phyloP scores from a whole-genome alignment of 1,140 invertebrate species.

The Drosophila ohnishii region DNA sequence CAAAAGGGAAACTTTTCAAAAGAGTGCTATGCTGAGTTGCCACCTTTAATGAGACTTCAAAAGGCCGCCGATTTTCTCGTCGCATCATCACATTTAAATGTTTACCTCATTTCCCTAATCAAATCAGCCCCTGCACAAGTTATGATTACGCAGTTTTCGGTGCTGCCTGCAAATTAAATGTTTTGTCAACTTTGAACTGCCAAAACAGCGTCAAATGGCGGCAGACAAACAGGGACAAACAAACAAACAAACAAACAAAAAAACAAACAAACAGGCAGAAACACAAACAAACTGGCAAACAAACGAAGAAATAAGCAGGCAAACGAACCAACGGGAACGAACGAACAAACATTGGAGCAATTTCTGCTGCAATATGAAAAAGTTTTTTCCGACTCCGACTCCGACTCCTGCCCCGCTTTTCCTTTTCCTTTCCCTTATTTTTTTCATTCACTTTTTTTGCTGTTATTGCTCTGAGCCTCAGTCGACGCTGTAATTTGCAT shows the following conservation, averaged over 20 bases:
- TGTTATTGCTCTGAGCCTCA: conserved; percentile 32
- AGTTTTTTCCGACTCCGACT: conserved; percentile 40
- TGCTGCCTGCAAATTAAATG: conserved; percentile 65
- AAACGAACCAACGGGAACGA: conserved; percentile 45
- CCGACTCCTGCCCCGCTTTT: conserved; percentile 7
- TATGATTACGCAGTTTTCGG: conserved; percentile 65
- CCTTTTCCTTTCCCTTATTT: conserved; percentile 1
- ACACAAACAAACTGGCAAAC: conserved; percentile 32
- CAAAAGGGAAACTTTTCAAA: neutral
- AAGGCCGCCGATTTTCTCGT: neutral
- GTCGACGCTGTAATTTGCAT: conserved; percentile 76
- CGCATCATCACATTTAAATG: conserved; percentile 33
- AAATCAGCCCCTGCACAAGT: conserved; percentile 31
- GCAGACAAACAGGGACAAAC: conserved; percentile 27
- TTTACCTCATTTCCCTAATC: conserved; percentile 17
- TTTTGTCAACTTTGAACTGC: conserved; percentile 72
- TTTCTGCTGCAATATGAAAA: conserved; percentile 76
- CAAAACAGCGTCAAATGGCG: conserved; percentile 61
- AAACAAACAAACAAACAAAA: conserved; percentile 13
- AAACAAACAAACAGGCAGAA: conserved; percentile 22
- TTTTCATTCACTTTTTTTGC: conserved; percentile 9
- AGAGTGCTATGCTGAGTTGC: neutral
- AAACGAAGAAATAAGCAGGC: conserved; percentile 28
- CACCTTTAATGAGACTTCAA: conserved; percentile 13
- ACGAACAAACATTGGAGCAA: conserved; percentile 76